Evolutionary conservation across 2,797 vertebrate species (phyloP).

Genomic region (Xiphophorus birchmanni): DNA sequence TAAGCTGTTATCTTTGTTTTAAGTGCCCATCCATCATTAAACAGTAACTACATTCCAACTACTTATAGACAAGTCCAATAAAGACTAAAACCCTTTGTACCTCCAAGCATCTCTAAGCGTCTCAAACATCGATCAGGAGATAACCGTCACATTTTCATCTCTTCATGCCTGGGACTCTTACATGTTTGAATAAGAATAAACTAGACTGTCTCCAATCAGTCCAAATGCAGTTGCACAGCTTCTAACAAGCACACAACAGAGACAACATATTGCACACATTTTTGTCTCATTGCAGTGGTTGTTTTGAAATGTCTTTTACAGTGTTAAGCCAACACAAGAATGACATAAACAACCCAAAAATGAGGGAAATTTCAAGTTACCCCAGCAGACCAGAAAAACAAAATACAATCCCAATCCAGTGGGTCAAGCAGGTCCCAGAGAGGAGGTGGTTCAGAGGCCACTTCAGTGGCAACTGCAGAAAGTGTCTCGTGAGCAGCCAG

Average conservation of each 20-base stretch:
- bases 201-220: neutral
- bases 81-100: neutral
- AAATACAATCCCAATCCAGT: neutral
- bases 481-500: neutral
- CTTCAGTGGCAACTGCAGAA: neutral
- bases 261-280: neutral
- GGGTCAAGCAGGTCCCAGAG: neutral
- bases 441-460: neutral
- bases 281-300: neutral
- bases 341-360: neutral
- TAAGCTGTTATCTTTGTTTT: neutral
- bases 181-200: neutral
- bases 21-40: neutral
- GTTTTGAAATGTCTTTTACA: neutral
- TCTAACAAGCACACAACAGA: neutral
- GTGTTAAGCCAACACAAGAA: neutral
- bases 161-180: neutral
- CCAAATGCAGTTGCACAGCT: neutral
- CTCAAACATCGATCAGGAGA: neutral
- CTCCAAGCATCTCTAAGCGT: neutral
- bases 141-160: neutral
- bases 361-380: neutral
- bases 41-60: neutral
- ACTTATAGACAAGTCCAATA: neutral
- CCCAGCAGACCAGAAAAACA: neutral